A percentile compares a stretch with the other conserved stretches of the same genome.
Conservation (phyloP, 2,888 invertebrate species). For the Elgonia sp. region DNA sequence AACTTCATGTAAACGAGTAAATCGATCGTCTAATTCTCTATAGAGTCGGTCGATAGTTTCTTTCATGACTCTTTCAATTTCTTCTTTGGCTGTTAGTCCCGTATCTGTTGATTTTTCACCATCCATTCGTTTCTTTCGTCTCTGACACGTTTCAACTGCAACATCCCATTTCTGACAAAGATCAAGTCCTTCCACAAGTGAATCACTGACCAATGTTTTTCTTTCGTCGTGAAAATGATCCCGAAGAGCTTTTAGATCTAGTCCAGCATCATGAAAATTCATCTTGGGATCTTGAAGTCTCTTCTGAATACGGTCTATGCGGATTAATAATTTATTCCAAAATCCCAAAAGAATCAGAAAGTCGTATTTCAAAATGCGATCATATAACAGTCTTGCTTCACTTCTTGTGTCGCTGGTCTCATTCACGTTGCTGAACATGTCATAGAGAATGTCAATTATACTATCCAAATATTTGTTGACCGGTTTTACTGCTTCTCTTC, state of each 20-base stretch:
- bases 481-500: neutral
- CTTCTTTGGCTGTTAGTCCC: conserved; percentile 13
- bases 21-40: conserved; percentile 65
- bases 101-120: neutral
- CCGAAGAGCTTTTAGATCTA: conserved; percentile 37
- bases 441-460: neutral
- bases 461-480: neutral
- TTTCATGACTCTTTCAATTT: conserved; percentile 66
- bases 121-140: neutral
- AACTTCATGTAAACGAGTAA: conserved; percentile 56
- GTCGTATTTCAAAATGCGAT: conserved; percentile 28
- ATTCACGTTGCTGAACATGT: neutral
- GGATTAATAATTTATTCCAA: conserved; percentile 36
- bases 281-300: conserved; percentile 39
- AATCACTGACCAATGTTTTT: neutral
- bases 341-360: conserved; percentile 43
- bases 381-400: conserved; percentile 17
- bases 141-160: neutral
- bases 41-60: conserved; percentile 60
- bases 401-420: conserved; percentile 32
- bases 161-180: neutral
- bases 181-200: neutral
- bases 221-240: conserved; percentile 36
- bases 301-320: conserved; percentile 45
- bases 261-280: conserved; percentile 42